These are phyloP conservation scores for Protonemura montana DNA, from an alignment of 2,888 invertebrate species.

Conservation along the genomic window DNA sequence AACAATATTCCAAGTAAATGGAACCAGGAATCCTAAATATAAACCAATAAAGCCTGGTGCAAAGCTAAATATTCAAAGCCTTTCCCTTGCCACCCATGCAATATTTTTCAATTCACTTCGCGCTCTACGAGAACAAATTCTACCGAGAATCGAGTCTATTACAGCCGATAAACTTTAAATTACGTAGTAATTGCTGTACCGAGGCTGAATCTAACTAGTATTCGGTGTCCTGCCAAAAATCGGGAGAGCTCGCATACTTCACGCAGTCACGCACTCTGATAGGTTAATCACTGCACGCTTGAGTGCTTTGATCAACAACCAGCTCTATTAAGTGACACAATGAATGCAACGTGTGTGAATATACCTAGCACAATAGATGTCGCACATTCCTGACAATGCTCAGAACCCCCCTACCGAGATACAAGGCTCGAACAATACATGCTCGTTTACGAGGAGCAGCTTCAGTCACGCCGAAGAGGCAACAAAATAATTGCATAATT, in stretches of 20 bases:
- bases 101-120: too few relatives aligned
- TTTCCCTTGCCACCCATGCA: neutral
- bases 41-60: neutral
- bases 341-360: too few relatives aligned
- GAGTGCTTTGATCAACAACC: too few relatives aligned
- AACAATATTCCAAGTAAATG: conserved; percentile 3
- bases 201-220: too few relatives aligned
- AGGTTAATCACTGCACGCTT: too few relatives aligned
- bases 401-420: neutral
- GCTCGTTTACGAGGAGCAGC: neutral
- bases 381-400: neutral
- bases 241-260: too few relatives aligned
- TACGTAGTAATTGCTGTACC: neutral
- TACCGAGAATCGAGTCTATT: neutral
- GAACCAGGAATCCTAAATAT: conserved; percentile 7
- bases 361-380: neutral
- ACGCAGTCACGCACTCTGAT: too few relatives aligned
- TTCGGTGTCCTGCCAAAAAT: too few relatives aligned
- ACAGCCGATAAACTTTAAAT: neutral
- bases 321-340: too few relatives aligned
- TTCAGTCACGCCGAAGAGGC: neutral
- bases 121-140: neutral
- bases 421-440: neutral
- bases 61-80: neutral
- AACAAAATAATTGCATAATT: neutral